Evolutionary conservation across 2,113 vertebrate genomes (phyloP).

Genomic region (Vireo altiloquus): DNA sequence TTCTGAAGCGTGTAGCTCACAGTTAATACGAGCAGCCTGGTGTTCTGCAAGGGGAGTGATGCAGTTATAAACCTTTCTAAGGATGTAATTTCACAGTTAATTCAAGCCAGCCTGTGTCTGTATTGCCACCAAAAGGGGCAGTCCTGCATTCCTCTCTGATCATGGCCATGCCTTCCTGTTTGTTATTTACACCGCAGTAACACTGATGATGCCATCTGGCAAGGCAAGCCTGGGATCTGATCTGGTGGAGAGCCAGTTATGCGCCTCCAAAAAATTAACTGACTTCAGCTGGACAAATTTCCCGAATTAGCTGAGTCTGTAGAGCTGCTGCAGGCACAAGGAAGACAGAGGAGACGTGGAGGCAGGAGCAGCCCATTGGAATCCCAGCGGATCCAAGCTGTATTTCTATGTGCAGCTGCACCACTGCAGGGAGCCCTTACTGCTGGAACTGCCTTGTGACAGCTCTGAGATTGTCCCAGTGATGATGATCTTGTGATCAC

Average conservation of each 20-base stretch:
- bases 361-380: not conserved
- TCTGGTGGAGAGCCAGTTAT: not conserved
- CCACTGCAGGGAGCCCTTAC: not conserved
- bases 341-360: not conserved
- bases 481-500: not conserved
- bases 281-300: not conserved
- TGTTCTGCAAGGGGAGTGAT: not conserved
- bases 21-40: not conserved
- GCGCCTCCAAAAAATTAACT: not conserved
- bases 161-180: not conserved
- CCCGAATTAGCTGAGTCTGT: not conserved
- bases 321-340: not conserved
- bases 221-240: not conserved
- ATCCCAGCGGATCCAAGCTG: rapidly evolving
- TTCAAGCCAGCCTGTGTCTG: not conserved
- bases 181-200: not conserved
- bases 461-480: not conserved
- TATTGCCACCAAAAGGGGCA: not conserved
- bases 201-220: not conserved
- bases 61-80: not conserved
- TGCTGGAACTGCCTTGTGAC: not conserved
- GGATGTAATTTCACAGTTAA: not conserved
- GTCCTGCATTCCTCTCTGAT: not conserved
- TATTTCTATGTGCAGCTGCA: not conserved
- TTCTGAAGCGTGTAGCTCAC: not conserved